Conservation (phyloP, 2,113 vertebrate species). For the Callorhinus ursinus region DNA sequence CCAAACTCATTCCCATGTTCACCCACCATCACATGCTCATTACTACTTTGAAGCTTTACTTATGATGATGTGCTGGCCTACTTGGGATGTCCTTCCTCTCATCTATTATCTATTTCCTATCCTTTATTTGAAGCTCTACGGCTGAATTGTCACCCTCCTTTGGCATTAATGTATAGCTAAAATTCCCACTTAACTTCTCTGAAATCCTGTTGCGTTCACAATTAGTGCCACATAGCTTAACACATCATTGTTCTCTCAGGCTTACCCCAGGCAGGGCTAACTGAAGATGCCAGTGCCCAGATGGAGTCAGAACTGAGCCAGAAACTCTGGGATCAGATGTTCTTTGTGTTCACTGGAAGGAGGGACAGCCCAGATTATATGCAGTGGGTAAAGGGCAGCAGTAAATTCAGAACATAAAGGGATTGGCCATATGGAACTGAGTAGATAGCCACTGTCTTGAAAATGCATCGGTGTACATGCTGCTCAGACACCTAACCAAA, state of each 20-base stretch:
- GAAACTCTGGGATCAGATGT: neutral
- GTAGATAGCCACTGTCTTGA: neutral
- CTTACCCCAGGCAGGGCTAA: neutral
- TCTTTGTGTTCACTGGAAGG: neutral
- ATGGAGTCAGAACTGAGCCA: neutral
- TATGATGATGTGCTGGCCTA: neutral
- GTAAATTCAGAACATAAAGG: neutral
- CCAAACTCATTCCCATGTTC: neutral
- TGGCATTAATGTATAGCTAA: neutral
- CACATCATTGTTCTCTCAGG: neutral
- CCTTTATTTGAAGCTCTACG: neutral
- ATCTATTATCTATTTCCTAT: neutral
- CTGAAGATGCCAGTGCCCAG: neutral
- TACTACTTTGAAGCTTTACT: neutral
- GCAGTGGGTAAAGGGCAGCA: neutral
- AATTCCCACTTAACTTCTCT: neutral
- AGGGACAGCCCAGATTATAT: neutral
- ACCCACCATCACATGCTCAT: neutral
- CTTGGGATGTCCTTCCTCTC: neutral
- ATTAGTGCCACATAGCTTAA: neutral
- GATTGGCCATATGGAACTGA: neutral
- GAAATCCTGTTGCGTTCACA: neutral
- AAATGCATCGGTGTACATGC: neutral
- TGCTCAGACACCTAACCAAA: neutral
- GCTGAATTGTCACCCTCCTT: neutral